Base-by-base conservation (phyloP, 2,888 invertebrate species). In the Amphimallon solstitiale region DNA sequence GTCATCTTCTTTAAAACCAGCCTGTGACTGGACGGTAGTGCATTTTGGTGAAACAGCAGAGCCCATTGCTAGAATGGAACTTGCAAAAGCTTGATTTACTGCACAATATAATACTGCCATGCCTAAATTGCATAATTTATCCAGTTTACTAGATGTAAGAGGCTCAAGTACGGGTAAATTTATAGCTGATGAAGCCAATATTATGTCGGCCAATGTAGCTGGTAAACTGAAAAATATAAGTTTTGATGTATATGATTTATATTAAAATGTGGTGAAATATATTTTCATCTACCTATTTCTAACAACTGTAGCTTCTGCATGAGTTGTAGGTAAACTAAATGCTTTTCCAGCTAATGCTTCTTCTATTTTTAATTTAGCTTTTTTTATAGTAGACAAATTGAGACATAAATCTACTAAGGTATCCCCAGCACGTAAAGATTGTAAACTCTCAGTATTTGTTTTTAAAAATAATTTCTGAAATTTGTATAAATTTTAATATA, bases 101-200 rank as follows among this genome's bases (percentile, higher is more conserved):
- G 92, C 92, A 74, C 91, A 91, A 72, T 95, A 92, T 2, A 97
- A 82, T 73, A 93, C 93, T 4, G 94, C 91, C 83, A 93, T 91
- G 61, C 93, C 92, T 68, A 97, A 86, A 67, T 90, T 89, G 49
- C 93, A 92, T 43, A 97, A 85, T 77, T 93, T 92, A 66, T 90
- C 88, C 51, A 97, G 87, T 74, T 95, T 91, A n/a, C 89, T 89
- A 2, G 92, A 88, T 7, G 93, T 93, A 73, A 97, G 85, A 0
- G 97, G 96, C 80, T 97, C 96, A 62, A 96, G 82, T 66, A 95
- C 89, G 0, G 96, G 96, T 74, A 97, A 83, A 14, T 93, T 92
- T 72, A 96, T 86, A 5, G 94, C 94, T 71, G 91, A 88, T 78
- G 91, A 91, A 65, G 94, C 93, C 46, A 95, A 89, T 66, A 88